Conservation (phyloP, 2,888 invertebrate species). For the Eupithecia dodoneata region DNA sequence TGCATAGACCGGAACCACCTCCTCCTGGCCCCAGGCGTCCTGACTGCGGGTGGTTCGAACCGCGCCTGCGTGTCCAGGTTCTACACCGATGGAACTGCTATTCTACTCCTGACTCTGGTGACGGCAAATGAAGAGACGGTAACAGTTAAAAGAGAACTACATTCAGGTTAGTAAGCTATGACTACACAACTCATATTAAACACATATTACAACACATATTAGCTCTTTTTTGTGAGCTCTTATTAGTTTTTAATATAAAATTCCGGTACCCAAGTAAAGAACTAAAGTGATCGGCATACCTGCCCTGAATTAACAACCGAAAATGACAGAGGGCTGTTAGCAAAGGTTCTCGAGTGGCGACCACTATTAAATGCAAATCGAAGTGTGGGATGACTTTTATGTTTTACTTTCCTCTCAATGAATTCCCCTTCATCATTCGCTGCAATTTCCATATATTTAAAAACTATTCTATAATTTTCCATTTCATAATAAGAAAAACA, state of each 20-base stretch:
- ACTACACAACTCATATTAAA: too few species aligned
- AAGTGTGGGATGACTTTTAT: neutral
- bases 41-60: conserved; percentile 70
- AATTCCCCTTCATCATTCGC: too few species aligned
- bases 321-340: neutral
- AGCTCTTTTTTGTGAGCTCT: too few species aligned
- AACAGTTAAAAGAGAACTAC: conserved; percentile 61
- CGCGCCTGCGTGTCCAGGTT: conserved; percentile 76
- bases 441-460: too few species aligned
- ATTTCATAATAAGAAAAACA: too few species aligned
- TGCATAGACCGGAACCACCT: conserved; percentile 73
- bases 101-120: conserved; percentile 56
- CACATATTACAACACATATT: too few species aligned
- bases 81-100: conserved; percentile 65
- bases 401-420: too few species aligned
- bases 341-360: neutral
- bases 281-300: neutral
- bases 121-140: conserved; percentile 57
- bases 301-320: neutral
- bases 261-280: neutral
- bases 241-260: neutral
- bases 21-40: conserved; percentile 73
- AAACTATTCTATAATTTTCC: too few species aligned
- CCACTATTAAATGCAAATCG: neutral
- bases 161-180: conserved; percentile 54